phyloP scores from a whole-genome alignment of 2,113 vertebrate genomes.

The Psephotus haematonotus region DNA sequence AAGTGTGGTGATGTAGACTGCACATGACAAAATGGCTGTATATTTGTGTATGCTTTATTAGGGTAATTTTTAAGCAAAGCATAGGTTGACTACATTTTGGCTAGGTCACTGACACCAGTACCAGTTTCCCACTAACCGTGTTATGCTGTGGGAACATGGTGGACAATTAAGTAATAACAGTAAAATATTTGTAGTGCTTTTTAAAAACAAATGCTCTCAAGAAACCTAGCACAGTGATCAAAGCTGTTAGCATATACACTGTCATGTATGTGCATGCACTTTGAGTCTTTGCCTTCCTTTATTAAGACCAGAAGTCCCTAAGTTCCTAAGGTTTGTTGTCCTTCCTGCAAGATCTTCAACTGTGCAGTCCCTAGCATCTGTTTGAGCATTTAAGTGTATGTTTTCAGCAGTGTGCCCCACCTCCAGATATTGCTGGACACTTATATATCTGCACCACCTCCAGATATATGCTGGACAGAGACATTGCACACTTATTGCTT shows the following conservation, averaged over 20 bases:
- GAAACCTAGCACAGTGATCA: background rate
- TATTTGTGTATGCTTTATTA: background rate
- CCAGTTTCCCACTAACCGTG: background rate
- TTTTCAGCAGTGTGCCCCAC: background rate
- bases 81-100: background rate
- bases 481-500: background rate
- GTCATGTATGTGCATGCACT: accelerated
- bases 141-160: background rate
- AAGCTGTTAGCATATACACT: accelerated
- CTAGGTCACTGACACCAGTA: background rate
- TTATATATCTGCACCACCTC: background rate
- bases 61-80: background rate
- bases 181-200: background rate
- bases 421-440: background rate
- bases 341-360: background rate
- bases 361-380: too few relatives aligned
- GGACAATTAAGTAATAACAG: background rate
- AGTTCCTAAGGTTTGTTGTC: background rate
- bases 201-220: background rate
- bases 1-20: background rate
- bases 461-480: background rate
- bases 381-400: accelerated
- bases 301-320: background rate
- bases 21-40: background rate
- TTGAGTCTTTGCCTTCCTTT: background rate